phyloP scores from a whole-genome alignment of 92 coral and sea anemone species.

The Parazoanthus darwini region DNA sequence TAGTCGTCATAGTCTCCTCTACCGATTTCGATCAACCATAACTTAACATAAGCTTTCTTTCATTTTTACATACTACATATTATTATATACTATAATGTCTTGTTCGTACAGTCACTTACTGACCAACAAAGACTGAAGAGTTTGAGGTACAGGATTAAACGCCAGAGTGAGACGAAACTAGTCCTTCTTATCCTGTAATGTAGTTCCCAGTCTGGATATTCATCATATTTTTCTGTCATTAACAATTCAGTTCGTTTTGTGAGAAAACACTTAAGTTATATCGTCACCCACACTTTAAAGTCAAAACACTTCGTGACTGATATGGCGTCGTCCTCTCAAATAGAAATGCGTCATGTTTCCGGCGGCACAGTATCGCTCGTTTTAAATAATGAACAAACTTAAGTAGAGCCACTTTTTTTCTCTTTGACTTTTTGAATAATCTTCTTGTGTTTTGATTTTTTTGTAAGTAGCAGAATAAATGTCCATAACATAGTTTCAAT shows the following conservation, averaged over 20 bases:
- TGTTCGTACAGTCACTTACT: neutral
- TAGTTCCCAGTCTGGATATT: neutral
- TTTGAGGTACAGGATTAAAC: too few species aligned
- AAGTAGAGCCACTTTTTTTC: too few species aligned
- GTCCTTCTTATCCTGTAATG: neutral
- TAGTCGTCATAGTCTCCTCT: neutral
- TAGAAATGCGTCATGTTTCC: too few species aligned
- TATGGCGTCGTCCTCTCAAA: too few species aligned
- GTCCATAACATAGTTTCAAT: neutral
- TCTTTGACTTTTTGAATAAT: neutral
- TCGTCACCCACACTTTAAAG: neutral
- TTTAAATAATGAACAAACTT: too few species aligned
- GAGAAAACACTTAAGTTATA: neutral
- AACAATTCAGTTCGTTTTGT: neutral
- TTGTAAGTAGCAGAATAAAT: neutral
- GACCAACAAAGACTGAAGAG: neutral
- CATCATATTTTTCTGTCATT: neutral
- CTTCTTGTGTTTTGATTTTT: neutral
- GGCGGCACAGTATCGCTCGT: too few species aligned
- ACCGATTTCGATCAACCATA: neutral
- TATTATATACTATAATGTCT: too few species aligned
- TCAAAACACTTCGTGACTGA: neutral
- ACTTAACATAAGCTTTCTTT: neutral
- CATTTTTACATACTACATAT: too few species aligned
- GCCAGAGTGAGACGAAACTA: neutral